phyloP scores from a whole-genome alignment of 2,888 invertebrate genomes.

The Palloptera scutellata region DNA sequence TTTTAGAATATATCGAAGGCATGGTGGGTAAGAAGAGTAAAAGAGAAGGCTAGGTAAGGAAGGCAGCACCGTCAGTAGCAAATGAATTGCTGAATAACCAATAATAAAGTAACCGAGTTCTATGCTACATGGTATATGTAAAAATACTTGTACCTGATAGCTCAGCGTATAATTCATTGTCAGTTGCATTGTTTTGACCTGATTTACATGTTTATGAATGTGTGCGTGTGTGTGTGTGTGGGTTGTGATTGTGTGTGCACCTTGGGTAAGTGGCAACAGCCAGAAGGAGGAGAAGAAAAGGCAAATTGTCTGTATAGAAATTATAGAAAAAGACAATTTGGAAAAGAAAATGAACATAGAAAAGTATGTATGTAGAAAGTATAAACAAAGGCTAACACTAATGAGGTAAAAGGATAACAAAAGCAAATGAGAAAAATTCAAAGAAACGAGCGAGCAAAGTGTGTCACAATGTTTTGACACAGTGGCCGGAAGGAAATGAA shows the following conservation, averaged over 20 bases:
- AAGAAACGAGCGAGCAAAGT: slow-evolving; percentile 29
- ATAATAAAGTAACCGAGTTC: slow-evolving; percentile 51
- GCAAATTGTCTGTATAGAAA: slow-evolving; percentile 1
- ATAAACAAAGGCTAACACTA: slow-evolving; percentile 39
- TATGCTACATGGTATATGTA: slow-evolving; percentile 9
- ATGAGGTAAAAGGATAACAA: slow-evolving; percentile 35
- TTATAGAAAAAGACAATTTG: slow-evolving; percentile 18
- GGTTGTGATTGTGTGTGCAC: slow-evolving; percentile 30
- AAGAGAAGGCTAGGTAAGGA: too few relatives aligned
- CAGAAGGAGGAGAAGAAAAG: slow-evolving; percentile 10
- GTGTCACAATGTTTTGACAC: slow-evolving; percentile 38
- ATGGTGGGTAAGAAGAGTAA: too few relatives aligned
- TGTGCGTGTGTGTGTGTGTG: too few relatives aligned
- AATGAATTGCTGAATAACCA: slow-evolving; percentile 60
- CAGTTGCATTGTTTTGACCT: slow-evolving; percentile 63
- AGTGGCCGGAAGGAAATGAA: not conserved
- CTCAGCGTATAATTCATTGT: slow-evolving; percentile 55
- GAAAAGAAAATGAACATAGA: slow-evolving; percentile 11
- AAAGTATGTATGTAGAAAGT: slow-evolving; percentile 16
- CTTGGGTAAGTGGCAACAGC: slow-evolving; percentile 4
- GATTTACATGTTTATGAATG: slow-evolving; percentile 57
- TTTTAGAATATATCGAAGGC: too few relatives aligned
- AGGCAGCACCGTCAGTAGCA: slow-evolving; percentile 31
- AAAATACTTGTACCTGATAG: slow-evolving; percentile 22
- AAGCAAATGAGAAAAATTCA: not conserved